A percentile compares a stretch with the other conserved stretches of the same genome.
Evolutionary conservation across 2,113 vertebrate species (phyloP).

Genomic region (Marcusenius ussheri): DNA sequence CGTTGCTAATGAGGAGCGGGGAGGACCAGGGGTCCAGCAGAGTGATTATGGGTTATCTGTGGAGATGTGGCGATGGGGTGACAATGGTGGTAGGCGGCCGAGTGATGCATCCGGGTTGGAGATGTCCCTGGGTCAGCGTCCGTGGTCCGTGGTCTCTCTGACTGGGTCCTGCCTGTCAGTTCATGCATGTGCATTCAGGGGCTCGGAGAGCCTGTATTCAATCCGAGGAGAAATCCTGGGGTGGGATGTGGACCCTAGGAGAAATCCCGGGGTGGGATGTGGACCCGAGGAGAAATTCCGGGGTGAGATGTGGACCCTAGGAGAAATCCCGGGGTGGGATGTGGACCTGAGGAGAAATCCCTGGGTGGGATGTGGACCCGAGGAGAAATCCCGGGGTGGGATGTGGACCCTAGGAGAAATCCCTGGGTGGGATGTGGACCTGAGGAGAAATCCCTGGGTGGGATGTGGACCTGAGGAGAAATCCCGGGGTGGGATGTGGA

Average conservation of each 20-base stretch:
- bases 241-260: background rate
- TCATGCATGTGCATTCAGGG: background rate
- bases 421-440: too few species aligned
- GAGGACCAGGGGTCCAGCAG: slow-evolving; percentile 27
- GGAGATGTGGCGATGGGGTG: slow-evolving; percentile 18
- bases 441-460: too few species aligned
- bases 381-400: too few species aligned
- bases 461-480: too few species aligned
- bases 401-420: too few species aligned
- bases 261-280: too few species aligned
- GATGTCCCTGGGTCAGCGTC: background rate
- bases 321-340: too few species aligned
- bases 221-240: background rate
- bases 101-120: background rate
- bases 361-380: too few species aligned
- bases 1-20: slow-evolving; percentile 46
- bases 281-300: too few species aligned
- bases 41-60: slow-evolving; percentile 36
- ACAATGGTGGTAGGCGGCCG: background rate
- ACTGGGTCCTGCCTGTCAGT: background rate
- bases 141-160: background rate
- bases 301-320: too few species aligned
- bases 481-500: too few species aligned
- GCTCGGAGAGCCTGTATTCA: background rate
- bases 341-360: too few species aligned